Conservation (phyloP, 2,888 invertebrate species). For the Coecobrya sp. region DNA sequence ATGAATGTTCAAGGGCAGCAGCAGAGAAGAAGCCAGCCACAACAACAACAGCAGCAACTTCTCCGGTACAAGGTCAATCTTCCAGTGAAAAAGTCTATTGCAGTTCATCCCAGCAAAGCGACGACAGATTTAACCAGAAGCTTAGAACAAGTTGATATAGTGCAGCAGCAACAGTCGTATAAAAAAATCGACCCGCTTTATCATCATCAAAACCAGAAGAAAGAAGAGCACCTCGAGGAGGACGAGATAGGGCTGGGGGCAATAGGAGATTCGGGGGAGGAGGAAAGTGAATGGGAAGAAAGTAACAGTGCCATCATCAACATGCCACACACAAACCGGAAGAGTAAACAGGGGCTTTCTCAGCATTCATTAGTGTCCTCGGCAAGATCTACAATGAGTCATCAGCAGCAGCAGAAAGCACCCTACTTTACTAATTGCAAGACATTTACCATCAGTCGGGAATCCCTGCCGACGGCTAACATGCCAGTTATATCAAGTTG, state of each 20-base stretch:
- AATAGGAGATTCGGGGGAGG: neutral
- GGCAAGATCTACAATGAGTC: slow-evolving; percentile 50
- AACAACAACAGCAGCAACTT: slow-evolving; percentile 35
- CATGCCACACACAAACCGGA: neutral
- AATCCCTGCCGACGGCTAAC: slow-evolving; percentile 16
- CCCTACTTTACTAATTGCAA: slow-evolving; percentile 43
- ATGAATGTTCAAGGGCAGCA: slow-evolving; percentile 53
- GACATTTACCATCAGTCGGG: slow-evolving; percentile 60
- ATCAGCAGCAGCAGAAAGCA: slow-evolving; percentile 25
- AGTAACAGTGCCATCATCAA: neutral
- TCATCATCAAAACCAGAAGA: neutral
- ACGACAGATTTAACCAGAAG: slow-evolving; percentile 8
- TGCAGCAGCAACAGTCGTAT: neutral
- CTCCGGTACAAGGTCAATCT: slow-evolving; percentile 29
- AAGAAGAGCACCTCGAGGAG: too few relatives aligned
- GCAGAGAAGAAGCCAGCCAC: slow-evolving; percentile 13
- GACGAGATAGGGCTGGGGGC: neutral
- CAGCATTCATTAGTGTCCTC: slow-evolving; percentile 30
- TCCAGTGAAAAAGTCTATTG: slow-evolving; percentile 46
- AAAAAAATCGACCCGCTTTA: neutral
- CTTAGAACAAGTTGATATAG: neutral
- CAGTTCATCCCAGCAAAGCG: slow-evolving; percentile 16
- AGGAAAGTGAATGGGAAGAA: slow-evolving; percentile 33
- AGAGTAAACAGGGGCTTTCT: neutral
- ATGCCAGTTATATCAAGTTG: slow-evolving; percentile 55